These are phyloP conservation scores for Dendronephthya gigantea DNA, from an alignment of 64 coral and sea anemone species.

Conservation along the genomic window DNA sequence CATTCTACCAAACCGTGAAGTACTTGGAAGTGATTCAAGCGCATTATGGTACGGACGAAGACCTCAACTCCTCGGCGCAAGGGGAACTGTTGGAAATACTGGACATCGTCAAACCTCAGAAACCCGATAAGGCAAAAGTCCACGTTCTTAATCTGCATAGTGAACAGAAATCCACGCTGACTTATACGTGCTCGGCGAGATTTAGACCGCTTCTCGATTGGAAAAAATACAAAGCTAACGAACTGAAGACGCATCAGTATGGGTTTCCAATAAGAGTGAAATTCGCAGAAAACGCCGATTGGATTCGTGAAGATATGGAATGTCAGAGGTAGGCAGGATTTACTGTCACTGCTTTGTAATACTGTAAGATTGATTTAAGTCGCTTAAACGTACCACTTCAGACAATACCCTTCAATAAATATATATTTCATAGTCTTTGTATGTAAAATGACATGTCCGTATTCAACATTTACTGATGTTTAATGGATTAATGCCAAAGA, in stretches of 20 bases:
- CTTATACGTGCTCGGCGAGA: background rate
- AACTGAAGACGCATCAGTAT: background rate
- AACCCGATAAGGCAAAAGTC: background rate
- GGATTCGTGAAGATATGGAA: background rate
- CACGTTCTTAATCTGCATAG: background rate
- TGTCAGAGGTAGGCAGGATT: background rate
- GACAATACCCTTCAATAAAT: too few species aligned
- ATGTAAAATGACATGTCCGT: too few species aligned
- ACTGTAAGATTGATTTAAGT: too few species aligned
- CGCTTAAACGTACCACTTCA: too few species aligned
- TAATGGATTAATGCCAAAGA: too few species aligned
- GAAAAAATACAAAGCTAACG: background rate
- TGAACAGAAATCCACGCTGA: background rate
- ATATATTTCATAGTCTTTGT: too few species aligned
- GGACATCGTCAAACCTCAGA: background rate
- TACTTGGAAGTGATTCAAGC: background rate
- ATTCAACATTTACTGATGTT: too few species aligned
- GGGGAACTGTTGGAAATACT: background rate
- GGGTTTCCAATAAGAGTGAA: background rate
- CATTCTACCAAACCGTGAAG: background rate
- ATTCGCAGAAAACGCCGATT: background rate
- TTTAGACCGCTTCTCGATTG: background rate
- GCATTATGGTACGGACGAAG: background rate
- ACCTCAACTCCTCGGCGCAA: background rate
- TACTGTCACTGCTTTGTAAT: too few species aligned